Conservation (phyloP, 2,888 invertebrate species). For the Meloe dianella region DNA sequence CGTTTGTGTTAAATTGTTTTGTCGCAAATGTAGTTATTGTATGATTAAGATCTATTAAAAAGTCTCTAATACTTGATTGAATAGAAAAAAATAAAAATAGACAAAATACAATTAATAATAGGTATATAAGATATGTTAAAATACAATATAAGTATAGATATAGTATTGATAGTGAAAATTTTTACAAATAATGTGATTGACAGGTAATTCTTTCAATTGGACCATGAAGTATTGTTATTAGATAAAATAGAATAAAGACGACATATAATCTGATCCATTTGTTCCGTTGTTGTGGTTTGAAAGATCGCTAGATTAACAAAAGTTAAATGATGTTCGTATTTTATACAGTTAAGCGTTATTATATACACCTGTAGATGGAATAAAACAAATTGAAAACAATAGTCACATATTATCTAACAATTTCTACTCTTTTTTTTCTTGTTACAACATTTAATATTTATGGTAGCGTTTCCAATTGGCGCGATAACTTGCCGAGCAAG, state of each 20-base stretch:
- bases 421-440: too few relatives aligned
- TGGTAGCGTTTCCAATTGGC: too few relatives aligned
- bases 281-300: conserved; percentile 23
- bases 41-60: background rate
- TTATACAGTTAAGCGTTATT: conserved; percentile 30
- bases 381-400: conserved; percentile 23
- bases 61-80: conserved; percentile 17
- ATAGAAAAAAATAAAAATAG: background rate
- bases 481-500: too few relatives aligned
- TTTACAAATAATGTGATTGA: conserved; percentile 31
- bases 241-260: conserved; percentile 24
- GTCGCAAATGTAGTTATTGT: background rate
- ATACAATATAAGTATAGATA: background rate
- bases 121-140: conserved; percentile 10
- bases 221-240: conserved; percentile 40
- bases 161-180: conserved; percentile 26
- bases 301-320: conserved; percentile 17
- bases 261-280: conserved; percentile 41
- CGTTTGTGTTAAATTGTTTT: background rate
- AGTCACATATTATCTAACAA: too few relatives aligned
- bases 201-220: conserved; percentile 36
- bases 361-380: conserved; percentile 23
- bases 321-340: conserved; percentile 23
- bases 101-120: conserved; percentile 19
- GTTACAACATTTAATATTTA: too few relatives aligned